Evolutionary conservation across 2,113 vertebrate species (phyloP), one percentile per base, ranked within the genome.

Genomic region (Psittacus erithacus): DNA sequence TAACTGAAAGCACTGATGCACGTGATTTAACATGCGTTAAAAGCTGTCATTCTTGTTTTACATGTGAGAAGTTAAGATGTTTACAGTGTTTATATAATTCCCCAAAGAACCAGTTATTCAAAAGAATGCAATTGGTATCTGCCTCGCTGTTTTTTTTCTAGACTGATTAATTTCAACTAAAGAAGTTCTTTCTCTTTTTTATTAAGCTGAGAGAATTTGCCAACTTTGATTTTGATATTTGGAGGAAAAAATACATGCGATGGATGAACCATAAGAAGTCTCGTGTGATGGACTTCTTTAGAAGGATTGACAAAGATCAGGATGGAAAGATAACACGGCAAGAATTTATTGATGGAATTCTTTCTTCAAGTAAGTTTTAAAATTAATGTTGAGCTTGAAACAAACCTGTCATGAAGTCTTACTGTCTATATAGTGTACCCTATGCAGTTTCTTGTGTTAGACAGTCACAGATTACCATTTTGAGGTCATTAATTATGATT

Each of bases 231-330:
- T 99, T 99, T 96, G 99, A 99, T 87, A 97, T 99, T 93, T 99
- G 99, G 99, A 98, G 99, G 91, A 99, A 99, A 96, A 99, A 99
- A 88, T 99, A 99, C 96, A 99, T 99, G 99, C 98, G 99, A 23
- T 99, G 99, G 99, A 99, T 99, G 99, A 99, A 99, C 97, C 99
- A 99, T 91, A 99, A 99, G 96, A 99, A 99, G 95, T 99, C 99
- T 25, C 98, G 99, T 1, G 99, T 99, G 90, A 99, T 99, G 99
- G 99, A 99, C 96, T 99, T 99, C 97, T 99, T 99, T 96, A 98
- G 99, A 24, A 99, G 99, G 86, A 99, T 99, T 57, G 99, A 99
- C 96, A 99, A 99, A 97, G 99, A 99, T 97, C 99, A 99, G 94
- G 99, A 99, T 78, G 99, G 99, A 79, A 99, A 99, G 92, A 99